Percentiles rank a stretch among this genome's conserved stretches.
These are phyloP conservation scores for Xanthia togata DNA, from an alignment of 2,888 invertebrate genomes.

Conservation along the genomic window DNA sequence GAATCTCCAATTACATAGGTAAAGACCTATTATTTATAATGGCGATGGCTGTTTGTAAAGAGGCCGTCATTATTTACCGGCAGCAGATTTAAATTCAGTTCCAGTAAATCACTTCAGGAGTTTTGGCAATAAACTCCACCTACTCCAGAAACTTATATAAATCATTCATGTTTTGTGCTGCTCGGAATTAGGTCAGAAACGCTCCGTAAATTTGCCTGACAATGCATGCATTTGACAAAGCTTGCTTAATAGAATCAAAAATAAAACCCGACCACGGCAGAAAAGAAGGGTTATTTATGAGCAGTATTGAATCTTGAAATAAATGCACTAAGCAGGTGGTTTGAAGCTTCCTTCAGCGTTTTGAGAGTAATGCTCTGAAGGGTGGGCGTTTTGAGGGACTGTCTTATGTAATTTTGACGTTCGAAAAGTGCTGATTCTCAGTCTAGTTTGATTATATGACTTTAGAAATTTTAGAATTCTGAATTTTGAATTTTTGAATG, in stretches of 20 bases:
- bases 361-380: too few relatives aligned
- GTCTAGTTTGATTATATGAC: too few relatives aligned
- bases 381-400: too few relatives aligned
- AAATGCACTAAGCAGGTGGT: not conserved
- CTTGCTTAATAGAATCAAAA: not conserved
- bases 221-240: constrained; percentile 23
- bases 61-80: constrained; percentile 25
- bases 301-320: not conserved
- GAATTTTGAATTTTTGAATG: too few relatives aligned
- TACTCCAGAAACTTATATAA: constrained; percentile 41
- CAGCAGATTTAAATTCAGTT: constrained; percentile 31
- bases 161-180: constrained; percentile 41
- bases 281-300: not conserved
- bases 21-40: too few relatives aligned
- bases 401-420: too few relatives aligned
- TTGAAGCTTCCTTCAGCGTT: not conserved
- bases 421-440: too few relatives aligned
- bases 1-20: too few relatives aligned
- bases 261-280: too few relatives aligned
- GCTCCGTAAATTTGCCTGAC: constrained; percentile 18
- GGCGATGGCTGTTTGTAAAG: not conserved
- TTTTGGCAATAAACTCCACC: constrained; percentile 33
- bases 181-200: constrained; percentile 30
- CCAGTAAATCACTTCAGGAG: constrained; percentile 42
- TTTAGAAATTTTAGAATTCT: too few relatives aligned